phyloP scores from a whole-genome alignment of 1,140 invertebrate species.

The Caenorhabditis remanei region DNA sequence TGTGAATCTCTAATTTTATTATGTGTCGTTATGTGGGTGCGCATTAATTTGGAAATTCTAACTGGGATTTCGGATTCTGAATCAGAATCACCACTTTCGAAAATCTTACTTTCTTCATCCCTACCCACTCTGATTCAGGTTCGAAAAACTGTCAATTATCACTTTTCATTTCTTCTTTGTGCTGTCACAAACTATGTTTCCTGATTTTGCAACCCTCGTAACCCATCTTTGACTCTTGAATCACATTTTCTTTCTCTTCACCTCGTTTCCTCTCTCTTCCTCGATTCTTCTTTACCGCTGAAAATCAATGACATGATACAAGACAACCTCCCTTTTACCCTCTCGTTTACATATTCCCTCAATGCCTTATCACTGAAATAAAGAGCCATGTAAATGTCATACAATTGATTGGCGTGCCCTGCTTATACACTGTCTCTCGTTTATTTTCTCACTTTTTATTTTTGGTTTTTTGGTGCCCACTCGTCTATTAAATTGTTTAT shows the following conservation, averaged over 20 bases:
- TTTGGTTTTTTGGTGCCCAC: conserved; percentile 4
- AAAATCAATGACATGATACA: neutral
- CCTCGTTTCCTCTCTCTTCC: neutral
- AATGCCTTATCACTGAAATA: neutral
- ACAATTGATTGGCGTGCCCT: neutral
- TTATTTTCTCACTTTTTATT: neutral
- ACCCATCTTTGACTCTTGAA: conserved; percentile 9
- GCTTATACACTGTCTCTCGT: too few relatives aligned
- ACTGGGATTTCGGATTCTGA: too few relatives aligned
- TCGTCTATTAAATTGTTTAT: conserved; percentile 1
- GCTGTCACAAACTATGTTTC: neutral
- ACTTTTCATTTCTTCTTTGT: neutral
- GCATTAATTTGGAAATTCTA: neutral
- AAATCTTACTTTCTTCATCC: too few relatives aligned
- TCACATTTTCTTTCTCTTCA: neutral
- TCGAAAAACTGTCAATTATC: too few relatives aligned
- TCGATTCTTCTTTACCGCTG: conserved; percentile 44
- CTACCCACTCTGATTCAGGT: too few relatives aligned
- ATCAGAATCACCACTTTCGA: too few relatives aligned
- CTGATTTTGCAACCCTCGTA: neutral
- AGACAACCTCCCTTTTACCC: too few relatives aligned
- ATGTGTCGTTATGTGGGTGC: neutral
- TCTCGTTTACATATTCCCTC: neutral
- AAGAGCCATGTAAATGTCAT: neutral
- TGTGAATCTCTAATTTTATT: conserved; percentile 37